Evolutionary conservation across 1,140 invertebrate genomes (phyloP).

Genomic region (Drosophila equinoxialis): DNA sequence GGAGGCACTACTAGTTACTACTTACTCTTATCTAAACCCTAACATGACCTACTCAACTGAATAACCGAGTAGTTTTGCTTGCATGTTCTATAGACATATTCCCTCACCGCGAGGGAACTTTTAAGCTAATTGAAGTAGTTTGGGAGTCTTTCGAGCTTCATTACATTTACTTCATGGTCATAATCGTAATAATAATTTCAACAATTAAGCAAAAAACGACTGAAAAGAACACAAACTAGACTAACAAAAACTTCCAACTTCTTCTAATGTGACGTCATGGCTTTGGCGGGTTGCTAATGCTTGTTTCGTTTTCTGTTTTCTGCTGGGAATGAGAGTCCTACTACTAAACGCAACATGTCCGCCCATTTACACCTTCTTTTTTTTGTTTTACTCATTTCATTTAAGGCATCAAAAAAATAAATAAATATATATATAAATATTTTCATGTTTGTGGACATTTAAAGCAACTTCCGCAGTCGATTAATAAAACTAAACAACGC

Average conservation of each 20-base stretch:
- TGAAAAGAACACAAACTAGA: not conserved
- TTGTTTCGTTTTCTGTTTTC: too few species aligned
- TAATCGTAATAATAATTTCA: conserved; percentile 39
- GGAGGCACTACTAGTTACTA: too few species aligned
- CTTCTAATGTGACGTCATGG: conserved; percentile 48
- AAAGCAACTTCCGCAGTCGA: conserved; percentile 74
- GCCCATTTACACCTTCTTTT: not conserved
- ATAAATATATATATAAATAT: conserved; percentile 52
- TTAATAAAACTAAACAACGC: conserved; percentile 61
- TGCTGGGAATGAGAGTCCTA: conserved; percentile 5
- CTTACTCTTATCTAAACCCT: conserved; percentile 19
- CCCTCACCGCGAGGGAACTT: not conserved
- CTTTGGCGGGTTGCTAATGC: not conserved
- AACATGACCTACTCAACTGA: conserved; percentile 15
- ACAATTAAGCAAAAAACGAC: conserved; percentile 52
- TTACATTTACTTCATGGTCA: conserved; percentile 58
- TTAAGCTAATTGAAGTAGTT: conserved; percentile 19
- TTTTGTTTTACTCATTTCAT: not conserved
- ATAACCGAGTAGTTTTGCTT: conserved; percentile 2
- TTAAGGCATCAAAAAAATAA: conserved; percentile 17
- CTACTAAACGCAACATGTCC: conserved; percentile 9
- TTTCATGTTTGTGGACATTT: conserved; percentile 80
- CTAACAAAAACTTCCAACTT: not conserved
- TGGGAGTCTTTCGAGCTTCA: conserved; percentile 33
- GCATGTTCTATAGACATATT: conserved; percentile 45